These are phyloP conservation scores for Lonchura striata DNA, from an alignment of 2,113 vertebrate species.

Conservation along the genomic window DNA sequence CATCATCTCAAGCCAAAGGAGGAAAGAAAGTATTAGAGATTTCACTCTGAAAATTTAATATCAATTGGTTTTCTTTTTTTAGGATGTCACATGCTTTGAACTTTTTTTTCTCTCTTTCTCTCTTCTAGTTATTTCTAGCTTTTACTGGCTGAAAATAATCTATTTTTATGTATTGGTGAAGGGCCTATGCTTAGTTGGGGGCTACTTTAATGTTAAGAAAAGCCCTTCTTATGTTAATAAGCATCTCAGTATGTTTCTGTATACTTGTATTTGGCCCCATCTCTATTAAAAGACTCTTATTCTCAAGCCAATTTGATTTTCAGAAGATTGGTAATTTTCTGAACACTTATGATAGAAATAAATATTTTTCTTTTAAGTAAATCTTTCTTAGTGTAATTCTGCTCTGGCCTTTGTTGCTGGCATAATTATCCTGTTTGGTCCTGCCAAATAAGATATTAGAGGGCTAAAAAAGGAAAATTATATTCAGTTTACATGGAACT, in stretches of 20 bases:
- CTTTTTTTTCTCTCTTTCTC: background rate
- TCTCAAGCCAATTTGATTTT: background rate
- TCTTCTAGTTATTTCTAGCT: background rate
- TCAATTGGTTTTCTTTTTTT: background rate
- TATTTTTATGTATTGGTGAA: background rate
- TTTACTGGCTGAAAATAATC: background rate
- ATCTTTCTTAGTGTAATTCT: background rate
- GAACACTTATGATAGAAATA: background rate
- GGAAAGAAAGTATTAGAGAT: background rate
- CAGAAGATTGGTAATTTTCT: background rate
- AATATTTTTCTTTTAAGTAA: background rate
- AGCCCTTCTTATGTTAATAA: background rate
- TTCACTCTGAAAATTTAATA: background rate
- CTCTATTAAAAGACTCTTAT: background rate
- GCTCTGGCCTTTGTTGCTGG: background rate
- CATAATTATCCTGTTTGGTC: background rate
- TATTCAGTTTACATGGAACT: background rate
- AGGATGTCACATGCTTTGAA: background rate
- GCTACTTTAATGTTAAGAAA: background rate
- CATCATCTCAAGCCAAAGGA: background rate
- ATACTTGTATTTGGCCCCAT: background rate
- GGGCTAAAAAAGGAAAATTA: background rate
- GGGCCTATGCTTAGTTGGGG: background rate
- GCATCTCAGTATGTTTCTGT: background rate
- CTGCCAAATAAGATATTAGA: background rate